Conservation (phyloP, 2,113 vertebrate species). For the Halcyon malimbica region DNA sequence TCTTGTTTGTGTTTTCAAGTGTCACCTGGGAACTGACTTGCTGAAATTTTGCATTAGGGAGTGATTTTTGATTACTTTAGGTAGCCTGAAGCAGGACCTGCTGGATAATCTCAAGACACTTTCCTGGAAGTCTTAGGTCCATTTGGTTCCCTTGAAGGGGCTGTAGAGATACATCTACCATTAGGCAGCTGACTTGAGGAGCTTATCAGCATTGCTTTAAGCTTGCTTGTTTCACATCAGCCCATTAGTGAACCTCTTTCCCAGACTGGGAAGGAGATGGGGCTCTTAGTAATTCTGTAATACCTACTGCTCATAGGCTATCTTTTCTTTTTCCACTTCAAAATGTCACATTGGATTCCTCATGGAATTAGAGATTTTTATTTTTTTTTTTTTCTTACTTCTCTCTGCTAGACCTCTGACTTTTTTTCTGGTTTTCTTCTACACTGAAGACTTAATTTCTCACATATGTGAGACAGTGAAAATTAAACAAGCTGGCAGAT, state of each 20-base stretch:
- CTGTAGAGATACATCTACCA: background rate
- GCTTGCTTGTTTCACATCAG: background rate
- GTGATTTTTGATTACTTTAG: background rate
- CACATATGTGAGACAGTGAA: constrained; percentile 29
- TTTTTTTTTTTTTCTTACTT: background rate
- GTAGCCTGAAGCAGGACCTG: background rate
- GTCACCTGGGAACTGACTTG: background rate
- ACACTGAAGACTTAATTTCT: constrained; percentile 44
- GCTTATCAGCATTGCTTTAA: constrained; percentile 40
- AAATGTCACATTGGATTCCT: constrained; percentile 6
- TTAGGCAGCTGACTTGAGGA: background rate
- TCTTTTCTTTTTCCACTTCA: constrained; percentile 21
- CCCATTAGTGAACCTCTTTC: background rate
- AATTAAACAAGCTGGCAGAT: constrained; percentile 62
- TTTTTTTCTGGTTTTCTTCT: constrained; percentile 28
- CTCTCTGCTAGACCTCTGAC: background rate
- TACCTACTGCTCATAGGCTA: background rate
- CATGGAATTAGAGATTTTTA: constrained; percentile 21
- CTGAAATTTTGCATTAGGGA: background rate
- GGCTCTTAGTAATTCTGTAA: background rate
- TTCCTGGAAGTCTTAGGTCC: background rate
- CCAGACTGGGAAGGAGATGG: background rate
- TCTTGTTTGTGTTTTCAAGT: background rate
- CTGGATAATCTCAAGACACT: background rate
- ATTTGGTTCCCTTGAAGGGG: background rate